Conservation (phyloP, 2,113 vertebrate genomes). For the Penelope pileata region DNA sequence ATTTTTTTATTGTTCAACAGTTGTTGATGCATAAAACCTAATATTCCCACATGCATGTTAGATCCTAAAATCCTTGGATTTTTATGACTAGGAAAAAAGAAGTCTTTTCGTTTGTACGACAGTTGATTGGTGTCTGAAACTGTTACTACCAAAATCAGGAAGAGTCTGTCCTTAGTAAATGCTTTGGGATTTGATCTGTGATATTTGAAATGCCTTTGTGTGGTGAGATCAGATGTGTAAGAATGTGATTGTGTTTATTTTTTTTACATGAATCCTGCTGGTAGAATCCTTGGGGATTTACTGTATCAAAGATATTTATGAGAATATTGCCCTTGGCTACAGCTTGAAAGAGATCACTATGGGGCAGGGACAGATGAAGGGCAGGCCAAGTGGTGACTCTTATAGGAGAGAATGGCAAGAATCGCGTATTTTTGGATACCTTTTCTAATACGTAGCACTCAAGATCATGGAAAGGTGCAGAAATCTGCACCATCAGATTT, state of each 20-base stretch:
- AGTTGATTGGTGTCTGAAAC: background rate
- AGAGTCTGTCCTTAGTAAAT: background rate
- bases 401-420: background rate
- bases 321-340: slow-evolving; percentile 2
- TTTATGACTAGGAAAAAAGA: background rate
- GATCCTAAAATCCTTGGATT: background rate
- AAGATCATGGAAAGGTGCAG: background rate
- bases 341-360: background rate
- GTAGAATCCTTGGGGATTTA: slow-evolving; percentile 33
- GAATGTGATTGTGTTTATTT: slow-evolving; percentile 40
- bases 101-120: background rate
- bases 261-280: slow-evolving; percentile 2
- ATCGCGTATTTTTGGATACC: background rate
- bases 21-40: background rate
- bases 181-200: background rate
- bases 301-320: slow-evolving; percentile 37
- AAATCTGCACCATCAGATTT: background rate
- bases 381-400: background rate
- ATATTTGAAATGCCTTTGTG: slow-evolving; percentile 7
- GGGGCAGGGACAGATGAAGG: slow-evolving; percentile 19
- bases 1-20: background rate
- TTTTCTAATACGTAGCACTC: background rate
- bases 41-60: background rate
- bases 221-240: slow-evolving; percentile 11
- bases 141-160: background rate